Evolutionary conservation across 2,888 invertebrate genomes (phyloP).

Genomic region (Phyllotreta striolata): DNA sequence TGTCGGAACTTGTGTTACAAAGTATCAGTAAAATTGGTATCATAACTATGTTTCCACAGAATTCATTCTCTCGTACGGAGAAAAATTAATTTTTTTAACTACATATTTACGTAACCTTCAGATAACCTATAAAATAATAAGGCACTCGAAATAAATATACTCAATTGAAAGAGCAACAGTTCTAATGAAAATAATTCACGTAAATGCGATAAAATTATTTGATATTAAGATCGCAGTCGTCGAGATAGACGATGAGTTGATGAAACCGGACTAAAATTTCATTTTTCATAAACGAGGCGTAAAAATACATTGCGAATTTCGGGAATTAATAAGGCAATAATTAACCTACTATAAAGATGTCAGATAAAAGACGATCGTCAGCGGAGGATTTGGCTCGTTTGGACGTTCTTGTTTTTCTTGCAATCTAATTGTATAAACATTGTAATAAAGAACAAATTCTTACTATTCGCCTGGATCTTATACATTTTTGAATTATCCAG

Average conservation of each 20-base stretch:
- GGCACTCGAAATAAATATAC: too few relatives aligned
- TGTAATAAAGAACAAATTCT: conserved; percentile 1
- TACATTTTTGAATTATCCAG: conserved; percentile 3
- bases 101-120: too few relatives aligned
- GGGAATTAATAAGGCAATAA: conserved; percentile 8
- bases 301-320: conserved; percentile 4
- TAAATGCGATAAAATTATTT: not conserved
- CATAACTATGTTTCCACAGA: too few relatives aligned
- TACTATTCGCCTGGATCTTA: conserved; percentile 1
- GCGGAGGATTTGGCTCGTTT: conserved; percentile 14
- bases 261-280: not conserved
- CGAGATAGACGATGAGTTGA: too few relatives aligned
- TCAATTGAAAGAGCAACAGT: too few relatives aligned
- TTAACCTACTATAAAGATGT: conserved; percentile 12
- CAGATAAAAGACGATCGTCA: conserved; percentile 15
- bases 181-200: not conserved
- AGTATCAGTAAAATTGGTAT: too few relatives aligned
- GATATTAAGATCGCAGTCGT: too few relatives aligned
- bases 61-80: too few relatives aligned
- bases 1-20: too few relatives aligned
- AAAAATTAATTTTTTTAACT: too few relatives aligned
- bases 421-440: conserved; percentile 13
- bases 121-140: too few relatives aligned
- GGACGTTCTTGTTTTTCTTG: conserved; percentile 18
- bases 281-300: conserved; percentile 13